Evolutionary conservation across 1,140 invertebrate genomes (phyloP), one percentile per base, ranked within the genome.

Genomic region (Stegodyphus dumicola): DNA sequence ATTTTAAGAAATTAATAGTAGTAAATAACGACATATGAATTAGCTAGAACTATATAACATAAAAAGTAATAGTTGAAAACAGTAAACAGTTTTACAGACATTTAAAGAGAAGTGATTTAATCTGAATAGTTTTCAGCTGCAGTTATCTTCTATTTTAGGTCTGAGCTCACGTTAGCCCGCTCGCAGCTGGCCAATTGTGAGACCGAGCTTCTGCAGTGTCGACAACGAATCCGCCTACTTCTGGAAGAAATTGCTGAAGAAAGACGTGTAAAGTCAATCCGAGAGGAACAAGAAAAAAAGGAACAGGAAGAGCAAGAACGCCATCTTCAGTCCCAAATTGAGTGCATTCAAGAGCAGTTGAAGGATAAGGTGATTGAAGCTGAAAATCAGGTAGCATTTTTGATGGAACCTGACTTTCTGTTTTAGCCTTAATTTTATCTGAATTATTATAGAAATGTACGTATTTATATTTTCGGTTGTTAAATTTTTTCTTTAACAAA

Each of bases 151-250:
- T 56, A 6, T 75, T 83, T 66, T 60, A 95, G 95, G 89, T 95
- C 94, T 0, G 95, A 97, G 92, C 94, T 97, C 87, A 95, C 95
- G 1, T 90, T 96, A 66, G 91, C 97, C 56, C 92, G 95, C 84
- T 95, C 95, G 0, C 96, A 96, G 89, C 90, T 97, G 77, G 94
- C 94, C 0, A 96, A 96, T 90, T 96, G 95, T 89, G 96, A 97
- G 91, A 96, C 95, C 0, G 95, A 97, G 90, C 90, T 97, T 75
- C 90, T 96, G 83, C 95, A 96, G 88, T 96, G 95, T 90, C 96
- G 96, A 92, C 97, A 95, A 89, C 96, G 95, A 91, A 96, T 96
- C 88, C 76, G 85, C 18, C 84, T 65, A 86, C 13, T 89, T 0
- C 77, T 90, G 17, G 89, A 90, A 65, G 88, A 89, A 74, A 87